Evolutionary conservation across 2,113 vertebrate genomes (phyloP), one percentile per base, ranked within the genome.

Genomic region (Cyprinodon brontotheroides): DNA sequence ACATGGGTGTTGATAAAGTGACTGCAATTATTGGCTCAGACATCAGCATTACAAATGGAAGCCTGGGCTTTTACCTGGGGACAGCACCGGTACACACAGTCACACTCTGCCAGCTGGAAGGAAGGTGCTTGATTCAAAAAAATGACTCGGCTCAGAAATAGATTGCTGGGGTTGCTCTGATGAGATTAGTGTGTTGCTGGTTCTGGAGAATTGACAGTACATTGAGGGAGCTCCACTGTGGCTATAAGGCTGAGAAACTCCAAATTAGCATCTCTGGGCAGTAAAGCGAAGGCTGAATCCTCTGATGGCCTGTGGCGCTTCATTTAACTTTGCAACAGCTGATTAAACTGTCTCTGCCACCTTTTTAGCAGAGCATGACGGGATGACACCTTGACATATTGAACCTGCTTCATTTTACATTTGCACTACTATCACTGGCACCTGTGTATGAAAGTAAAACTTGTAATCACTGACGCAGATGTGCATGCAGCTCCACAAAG

Each of bases 321-420:
- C 79, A 88, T 87, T 91, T 83, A 88, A 84, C 75, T 85, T 76
- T 61, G 84, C 67, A 83, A 82, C 36, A 64, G 87, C 70, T 89
- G 85, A 91, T 91, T 91, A 87, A 91, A 88, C 77, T 72, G 78
- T 79, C 85, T 81, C 65, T 82, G 60, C 43, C 20, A 61, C 77
- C 59, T 61, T 81, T 85, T 86, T 74, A 88, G 74, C 73, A 77
- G 81, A 73, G 79, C 70, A 60, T 68, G 85, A 77, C 80, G 68
- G 67, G 63, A 57, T 75, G 83, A 86, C 80, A 86, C 81, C 82
- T 85, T 85, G 85, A 82, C 75, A 87, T 66, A 48, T 75, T 77
- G 86, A 78, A 79, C 65, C 53, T 75, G 74, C 68, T 85, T 79
- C 62, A 75, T 66, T 74, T 84, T 77, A 50, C 70, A 68, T 73